Evolutionary conservation across 2,888 invertebrate genomes (phyloP).

Genomic region (Synergus japonicus): DNA sequence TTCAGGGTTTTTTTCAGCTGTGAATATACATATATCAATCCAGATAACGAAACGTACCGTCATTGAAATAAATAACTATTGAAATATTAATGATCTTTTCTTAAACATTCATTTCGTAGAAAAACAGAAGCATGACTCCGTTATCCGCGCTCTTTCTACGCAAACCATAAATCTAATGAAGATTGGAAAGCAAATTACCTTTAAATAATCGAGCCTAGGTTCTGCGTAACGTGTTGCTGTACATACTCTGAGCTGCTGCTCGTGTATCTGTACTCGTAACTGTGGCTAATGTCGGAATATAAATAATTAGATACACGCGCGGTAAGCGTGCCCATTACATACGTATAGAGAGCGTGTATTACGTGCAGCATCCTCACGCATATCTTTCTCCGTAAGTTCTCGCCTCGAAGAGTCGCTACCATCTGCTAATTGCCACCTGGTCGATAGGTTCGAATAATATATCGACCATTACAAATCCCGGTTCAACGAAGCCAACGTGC

Average conservation of each 20-base stretch:
- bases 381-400: constrained; percentile 16
- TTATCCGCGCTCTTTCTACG: constrained; percentile 1
- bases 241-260: neutral
- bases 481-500: constrained; percentile 1
- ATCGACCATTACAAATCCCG: constrained; percentile 40
- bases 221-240: neutral
- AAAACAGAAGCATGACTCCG: constrained; percentile 1
- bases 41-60: neutral
- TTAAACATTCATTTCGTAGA: neutral
- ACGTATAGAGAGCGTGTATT: constrained; percentile 25
- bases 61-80: constrained; percentile 3
- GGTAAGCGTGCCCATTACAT: constrained; percentile 44
- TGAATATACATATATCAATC: neutral
- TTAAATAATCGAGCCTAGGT: constrained; percentile 29
- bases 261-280: constrained; percentile 35
- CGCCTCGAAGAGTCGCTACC: constrained; percentile 40
- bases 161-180: constrained; percentile 36
- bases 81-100: neutral
- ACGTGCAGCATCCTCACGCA: constrained; percentile 13
- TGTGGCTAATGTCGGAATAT: constrained; percentile 38
- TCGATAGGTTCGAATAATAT: constrained; percentile 43
- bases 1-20: neutral
- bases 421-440: constrained; percentile 44
- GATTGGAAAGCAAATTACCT: constrained; percentile 33
- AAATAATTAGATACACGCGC: constrained; percentile 47